These are phyloP conservation scores for Notolabrus celidotus DNA, from an alignment of 2,797 vertebrate species.

Conservation along the genomic window DNA sequence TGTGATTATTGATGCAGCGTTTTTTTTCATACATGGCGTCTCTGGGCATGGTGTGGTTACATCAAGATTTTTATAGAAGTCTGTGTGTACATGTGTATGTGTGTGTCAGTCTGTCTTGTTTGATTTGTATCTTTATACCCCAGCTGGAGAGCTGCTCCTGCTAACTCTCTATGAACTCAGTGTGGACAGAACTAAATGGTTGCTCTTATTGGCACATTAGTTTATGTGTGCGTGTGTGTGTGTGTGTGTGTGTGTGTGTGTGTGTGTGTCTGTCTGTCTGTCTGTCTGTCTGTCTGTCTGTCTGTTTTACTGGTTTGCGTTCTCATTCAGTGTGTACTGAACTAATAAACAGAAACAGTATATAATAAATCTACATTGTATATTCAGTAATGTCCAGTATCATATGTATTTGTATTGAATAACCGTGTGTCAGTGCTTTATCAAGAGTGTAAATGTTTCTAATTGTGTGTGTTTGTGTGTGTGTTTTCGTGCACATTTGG, in stretches of 20 bases:
- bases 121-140: conserved; percentile 71
- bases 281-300: neutral
- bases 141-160: conserved; percentile 60
- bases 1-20: conserved; percentile 71
- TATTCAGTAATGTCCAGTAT: conserved; percentile 19
- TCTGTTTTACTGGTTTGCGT: conserved; percentile 11
- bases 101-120: conserved; percentile 68
- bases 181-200: conserved; percentile 64
- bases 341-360: neutral
- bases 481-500: conserved; percentile 19
- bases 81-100: conserved; percentile 17
- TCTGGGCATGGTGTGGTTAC: conserved; percentile 65
- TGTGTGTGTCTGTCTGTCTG: neutral
- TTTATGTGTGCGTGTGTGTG: conserved; percentile 1
- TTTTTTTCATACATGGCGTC: conserved; percentile 66
- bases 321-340: neutral
- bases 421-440: conserved; percentile 8
- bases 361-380: neutral
- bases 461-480: neutral
- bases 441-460: neutral
- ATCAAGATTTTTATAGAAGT: conserved; percentile 60
- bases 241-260: conserved; percentile 3
- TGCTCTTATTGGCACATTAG: conserved; percentile 58
- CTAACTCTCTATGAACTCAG: conserved; percentile 67
- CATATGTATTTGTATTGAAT: conserved; percentile 5